phyloP scores from a whole-genome alignment of 2,888 invertebrate genomes.

The Neocrepidodera transversa region DNA sequence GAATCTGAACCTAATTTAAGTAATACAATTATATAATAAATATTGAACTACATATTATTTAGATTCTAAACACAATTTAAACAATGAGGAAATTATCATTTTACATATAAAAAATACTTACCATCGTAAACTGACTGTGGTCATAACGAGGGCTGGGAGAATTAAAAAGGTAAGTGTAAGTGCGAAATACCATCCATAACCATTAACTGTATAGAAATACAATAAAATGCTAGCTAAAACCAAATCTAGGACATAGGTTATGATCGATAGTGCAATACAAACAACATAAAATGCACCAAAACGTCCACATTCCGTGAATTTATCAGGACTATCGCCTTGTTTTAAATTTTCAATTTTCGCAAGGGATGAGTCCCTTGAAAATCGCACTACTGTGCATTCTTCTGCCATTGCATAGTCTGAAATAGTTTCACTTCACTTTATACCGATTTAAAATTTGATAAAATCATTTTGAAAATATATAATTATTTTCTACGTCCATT shows the following conservation, averaged over 20 bases:
- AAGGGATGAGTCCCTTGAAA: slow-evolving; percentile 58
- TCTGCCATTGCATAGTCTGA: slow-evolving; percentile 57
- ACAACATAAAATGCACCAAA: slow-evolving; percentile 58
- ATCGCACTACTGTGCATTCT: slow-evolving; percentile 59
- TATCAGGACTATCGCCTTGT: slow-evolving; percentile 51
- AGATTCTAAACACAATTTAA: too few species aligned
- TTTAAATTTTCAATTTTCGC: slow-evolving; percentile 59
- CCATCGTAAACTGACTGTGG: slow-evolving; percentile 64
- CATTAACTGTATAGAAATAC: slow-evolving; percentile 58
- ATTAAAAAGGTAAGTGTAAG: slow-evolving; percentile 63
- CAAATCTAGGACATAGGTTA: slow-evolving; percentile 60
- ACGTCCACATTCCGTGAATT: slow-evolving; percentile 53
- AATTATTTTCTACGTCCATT: background rate
- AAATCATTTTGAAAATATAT: slow-evolving; percentile 1
- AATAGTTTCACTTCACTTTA: slow-evolving; percentile 8
- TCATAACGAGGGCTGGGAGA: slow-evolving; percentile 63
- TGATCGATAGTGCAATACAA: slow-evolving; percentile 60
- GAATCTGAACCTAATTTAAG: too few species aligned
- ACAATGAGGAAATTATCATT: too few species aligned
- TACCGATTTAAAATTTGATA: background rate
- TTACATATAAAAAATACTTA: too few species aligned
- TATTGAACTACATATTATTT: background rate
- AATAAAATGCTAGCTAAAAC: slow-evolving; percentile 58
- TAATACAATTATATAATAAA: too few species aligned
- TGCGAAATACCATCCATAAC: slow-evolving; percentile 60